Evolutionary conservation across 2,888 invertebrate species (phyloP).

Genomic region (Plemyria rubiginata): DNA sequence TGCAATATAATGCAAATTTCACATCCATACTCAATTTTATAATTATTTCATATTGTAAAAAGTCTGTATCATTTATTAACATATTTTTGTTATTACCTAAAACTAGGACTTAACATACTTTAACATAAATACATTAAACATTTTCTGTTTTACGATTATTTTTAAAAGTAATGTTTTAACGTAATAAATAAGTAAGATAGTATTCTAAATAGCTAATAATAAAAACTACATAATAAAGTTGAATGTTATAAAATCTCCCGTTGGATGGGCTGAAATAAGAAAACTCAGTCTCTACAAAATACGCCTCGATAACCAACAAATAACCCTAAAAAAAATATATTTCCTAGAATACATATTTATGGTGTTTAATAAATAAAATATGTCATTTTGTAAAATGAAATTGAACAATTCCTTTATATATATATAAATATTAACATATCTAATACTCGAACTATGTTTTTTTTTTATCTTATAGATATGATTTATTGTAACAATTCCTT

Average conservation of each 20-base stretch:
- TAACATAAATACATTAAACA: neutral
- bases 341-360: neutral
- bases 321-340: neutral
- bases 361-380: neutral
- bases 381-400: constrained; percentile 11
- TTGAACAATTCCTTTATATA: constrained; percentile 23
- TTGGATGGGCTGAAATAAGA: constrained; percentile 26
- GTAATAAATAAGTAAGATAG: too few relatives aligned
- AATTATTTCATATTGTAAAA: constrained; percentile 61
- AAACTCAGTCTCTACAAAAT: constrained; percentile 40
- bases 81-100: constrained; percentile 35
- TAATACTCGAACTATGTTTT: constrained; percentile 5
- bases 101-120: neutral
- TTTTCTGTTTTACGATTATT: neutral
- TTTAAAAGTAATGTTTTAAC: neutral
- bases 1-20: constrained; percentile 77
- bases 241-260: neutral
- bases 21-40: constrained; percentile 56
- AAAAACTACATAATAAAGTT: constrained; percentile 11
- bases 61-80: constrained; percentile 48
- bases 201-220: neutral
- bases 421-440: constrained; percentile 10
- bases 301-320: constrained; percentile 8
- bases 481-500: constrained; percentile 51
- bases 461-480: constrained; percentile 27